Percentiles rank a stretch among this genome's conserved stretches.
These are phyloP conservation scores for Calliphora vicina DNA, from an alignment of 1,140 invertebrate genomes.

Conservation along the genomic window DNA sequence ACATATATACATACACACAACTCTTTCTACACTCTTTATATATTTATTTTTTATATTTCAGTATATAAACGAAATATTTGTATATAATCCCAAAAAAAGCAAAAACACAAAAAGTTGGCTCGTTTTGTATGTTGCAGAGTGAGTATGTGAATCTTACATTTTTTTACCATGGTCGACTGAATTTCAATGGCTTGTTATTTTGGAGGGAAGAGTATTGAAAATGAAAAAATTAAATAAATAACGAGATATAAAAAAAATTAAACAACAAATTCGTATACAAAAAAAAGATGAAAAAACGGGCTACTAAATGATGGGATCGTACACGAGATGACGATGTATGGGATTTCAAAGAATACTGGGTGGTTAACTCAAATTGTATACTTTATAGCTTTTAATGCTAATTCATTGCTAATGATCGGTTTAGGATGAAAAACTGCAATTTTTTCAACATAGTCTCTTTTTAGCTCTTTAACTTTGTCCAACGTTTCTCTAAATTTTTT, in stretches of 20 bases:
- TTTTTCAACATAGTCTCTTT: too few species aligned
- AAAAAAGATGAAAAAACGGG: constrained; percentile 4
- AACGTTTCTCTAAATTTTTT: too few species aligned
- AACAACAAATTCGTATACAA: not conserved
- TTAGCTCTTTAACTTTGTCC: too few species aligned
- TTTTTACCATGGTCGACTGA: constrained; percentile 26
- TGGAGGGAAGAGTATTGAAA: constrained; percentile 1
- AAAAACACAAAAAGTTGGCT: not conserved
- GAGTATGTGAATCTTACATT: constrained; percentile 7
- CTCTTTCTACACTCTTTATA: not conserved
- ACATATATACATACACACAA: not conserved
- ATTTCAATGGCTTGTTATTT: constrained; percentile 21
- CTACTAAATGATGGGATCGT: constrained; percentile 20
- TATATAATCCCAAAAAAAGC: constrained; percentile 20
- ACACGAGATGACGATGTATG: not conserved
- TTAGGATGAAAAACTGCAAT: too few species aligned
- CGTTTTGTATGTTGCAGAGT: not conserved
- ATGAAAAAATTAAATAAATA: not conserved
- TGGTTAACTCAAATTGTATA: not conserved
- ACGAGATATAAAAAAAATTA: constrained; percentile 9
- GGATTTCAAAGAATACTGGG: not conserved
- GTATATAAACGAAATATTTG: not conserved
- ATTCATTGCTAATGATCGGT: too few species aligned
- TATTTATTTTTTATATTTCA: not conserved
- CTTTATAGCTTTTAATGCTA: too few species aligned